Evolutionary conservation across 2,113 vertebrate species (phyloP), one percentile per base, ranked within the genome.

Genomic region (Tonatia bakeri): DNA sequence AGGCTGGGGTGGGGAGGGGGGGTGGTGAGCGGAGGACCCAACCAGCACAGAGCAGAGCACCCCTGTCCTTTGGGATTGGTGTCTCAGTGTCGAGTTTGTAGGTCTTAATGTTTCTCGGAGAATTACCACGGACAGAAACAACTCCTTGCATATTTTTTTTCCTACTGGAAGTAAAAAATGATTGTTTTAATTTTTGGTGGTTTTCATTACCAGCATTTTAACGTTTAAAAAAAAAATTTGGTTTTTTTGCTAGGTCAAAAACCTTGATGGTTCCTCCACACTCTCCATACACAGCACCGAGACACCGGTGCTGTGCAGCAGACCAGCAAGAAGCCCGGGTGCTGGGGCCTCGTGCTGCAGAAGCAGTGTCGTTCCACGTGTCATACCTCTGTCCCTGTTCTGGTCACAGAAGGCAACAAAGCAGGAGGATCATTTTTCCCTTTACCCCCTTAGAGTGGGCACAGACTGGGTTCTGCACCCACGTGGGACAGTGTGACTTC

Each of bases 141-240:
- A 72, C 31, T 65, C 65, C 54, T 82, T 96, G 43, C 67, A 40
- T 76, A 24, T 36, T 77, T 87, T 85, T 85, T 38, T 56, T 94
- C 59, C 59, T 28, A 45, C 1, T 45, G 2, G 43, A 94, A 83
- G 83, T 69, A 87, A 87, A 91, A 95, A 79, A 83, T 43, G 10
- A 9, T 19, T 15, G 5, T 84, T 91, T 75, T 91, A 50, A 80
- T 33, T 91, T 80, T 84, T 24, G 40, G 38, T 75, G 45, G 22
- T 89, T 95, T 95, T 92, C 40, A 79, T 83, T 38, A 84, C 43
- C 31, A 87, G 38, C 8, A 87, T 56, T 87, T 72, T 83, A 79
- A 84, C 26, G 54, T 20, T 70, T 77, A 43, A 80, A 80, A 90
- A 90, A 38, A n/a, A n/a, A n/a, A n/a, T n/a, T n/a, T n/a, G n/a